Evolutionary conservation across 2,113 vertebrate genomes (phyloP), one percentile per base, ranked within the genome.

Genomic region (Poecilia latipinna): DNA sequence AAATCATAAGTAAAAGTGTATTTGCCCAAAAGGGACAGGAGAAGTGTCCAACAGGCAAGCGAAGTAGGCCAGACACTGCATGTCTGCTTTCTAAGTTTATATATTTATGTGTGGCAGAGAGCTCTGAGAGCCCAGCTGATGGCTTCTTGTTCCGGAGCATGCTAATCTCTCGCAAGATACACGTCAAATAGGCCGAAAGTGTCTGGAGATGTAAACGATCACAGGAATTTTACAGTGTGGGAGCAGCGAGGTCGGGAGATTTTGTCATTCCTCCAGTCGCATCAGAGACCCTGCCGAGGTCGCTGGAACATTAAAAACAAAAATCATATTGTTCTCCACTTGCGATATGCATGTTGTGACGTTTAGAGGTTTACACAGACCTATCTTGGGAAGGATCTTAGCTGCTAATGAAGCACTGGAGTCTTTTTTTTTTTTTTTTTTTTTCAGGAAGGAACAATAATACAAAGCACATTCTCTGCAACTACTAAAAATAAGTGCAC

Each of bases 121-220:
- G 65, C 61, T 80, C 67, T 48, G 66, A 32, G 37, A 11, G 32
- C 66, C 48, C 61, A 66, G 69, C 75, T 81, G 75, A 77, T 71
- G 70, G 32, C 35, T 35, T 82, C 39, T 75, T 69, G 63, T 72
- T 51, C 0, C 69, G 70, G 80, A 84, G 73, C 37, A 89, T 75
- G 26, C 66, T 72, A 10, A 12, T 70, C 77, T 79, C 73, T 82
- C 76, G 84, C 79, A 78, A 82, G 72, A 89, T 71, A 78, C 51
- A 75, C 75, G n/a, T 73, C 76, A 82, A 83, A 19, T 64, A 72
- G 82, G 73, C 24, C 66, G 72, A n/a, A 69, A 60, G 37, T 42
- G 39, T 68, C 6, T 54, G 4, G 12, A 65, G 35, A 70, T 11
- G 4, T 32, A 22, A 44, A 51, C 12, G 5, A 62, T 35, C 44